These are phyloP conservation scores for Gavia stellata DNA, from an alignment of 2,113 vertebrate species.

Conservation along the genomic window DNA sequence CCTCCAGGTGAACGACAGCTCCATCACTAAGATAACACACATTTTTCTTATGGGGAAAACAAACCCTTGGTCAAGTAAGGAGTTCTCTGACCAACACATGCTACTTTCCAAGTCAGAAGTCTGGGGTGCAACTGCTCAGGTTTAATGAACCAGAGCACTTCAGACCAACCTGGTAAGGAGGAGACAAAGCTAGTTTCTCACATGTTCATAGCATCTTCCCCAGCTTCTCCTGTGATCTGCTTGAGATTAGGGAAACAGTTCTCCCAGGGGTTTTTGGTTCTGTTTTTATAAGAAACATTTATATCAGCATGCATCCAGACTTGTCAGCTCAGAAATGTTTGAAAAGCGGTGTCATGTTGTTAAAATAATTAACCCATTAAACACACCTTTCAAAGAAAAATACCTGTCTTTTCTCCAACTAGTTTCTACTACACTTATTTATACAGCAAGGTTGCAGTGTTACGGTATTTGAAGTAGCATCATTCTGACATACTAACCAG, in stretches of 20 bases:
- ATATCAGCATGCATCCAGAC: not conserved
- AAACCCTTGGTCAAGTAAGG: not conserved
- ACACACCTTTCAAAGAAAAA: not conserved
- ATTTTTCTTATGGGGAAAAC: not conserved
- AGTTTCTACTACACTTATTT: not conserved
- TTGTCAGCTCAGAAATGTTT: not conserved
- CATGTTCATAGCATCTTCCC: not conserved
- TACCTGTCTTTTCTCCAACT: not conserved
- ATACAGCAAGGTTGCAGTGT: not conserved
- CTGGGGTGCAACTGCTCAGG: not conserved
- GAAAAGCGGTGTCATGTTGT: not conserved
- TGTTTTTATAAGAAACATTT: not conserved
- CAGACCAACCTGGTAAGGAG: not conserved
- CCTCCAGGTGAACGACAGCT: not conserved
- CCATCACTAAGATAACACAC: not conserved
- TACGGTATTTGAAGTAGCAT: not conserved
- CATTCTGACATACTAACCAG: constrained; percentile 22
- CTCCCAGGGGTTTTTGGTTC: not conserved
- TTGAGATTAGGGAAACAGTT: not conserved
- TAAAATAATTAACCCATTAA: not conserved
- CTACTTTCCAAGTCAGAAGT: not conserved
- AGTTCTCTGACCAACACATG: not conserved
- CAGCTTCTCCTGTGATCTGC: not conserved
- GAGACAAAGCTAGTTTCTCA: not conserved
- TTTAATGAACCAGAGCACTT: not conserved